These are phyloP conservation scores for Drosophila orena DNA, from an alignment of 1,140 invertebrate species.

Conservation along the genomic window DNA sequence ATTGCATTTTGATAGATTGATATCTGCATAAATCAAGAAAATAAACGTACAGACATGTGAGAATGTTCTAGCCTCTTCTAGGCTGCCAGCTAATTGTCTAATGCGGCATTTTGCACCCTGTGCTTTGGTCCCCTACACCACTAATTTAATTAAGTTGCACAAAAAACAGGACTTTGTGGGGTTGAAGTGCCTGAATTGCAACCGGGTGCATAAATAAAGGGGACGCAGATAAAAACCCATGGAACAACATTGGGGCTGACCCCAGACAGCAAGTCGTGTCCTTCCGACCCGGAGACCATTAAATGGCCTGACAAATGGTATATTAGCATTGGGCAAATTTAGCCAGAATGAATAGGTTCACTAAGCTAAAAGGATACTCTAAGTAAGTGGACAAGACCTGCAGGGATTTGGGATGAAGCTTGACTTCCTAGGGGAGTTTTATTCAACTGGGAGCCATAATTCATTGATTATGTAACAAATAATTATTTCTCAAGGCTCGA, in stretches of 20 bases:
- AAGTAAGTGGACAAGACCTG: neutral
- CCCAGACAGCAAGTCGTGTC: slow-evolving; percentile 30
- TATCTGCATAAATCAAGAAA: neutral
- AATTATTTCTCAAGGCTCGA: neutral
- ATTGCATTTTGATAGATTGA: slow-evolving; percentile 41
- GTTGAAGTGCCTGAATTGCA: slow-evolving; percentile 32
- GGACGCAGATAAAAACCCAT: slow-evolving; percentile 59
- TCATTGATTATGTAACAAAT: too few species aligned
- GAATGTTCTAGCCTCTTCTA: slow-evolving; percentile 8
- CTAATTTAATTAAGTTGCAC: slow-evolving; percentile 67
- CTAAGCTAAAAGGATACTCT: neutral
- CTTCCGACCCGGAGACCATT: slow-evolving; percentile 48
- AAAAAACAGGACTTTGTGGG: slow-evolving; percentile 39
- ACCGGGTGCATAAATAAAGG: slow-evolving; percentile 70
- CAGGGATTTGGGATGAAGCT: neutral
- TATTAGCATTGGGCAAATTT: slow-evolving; percentile 63
- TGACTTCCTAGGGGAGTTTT: neutral
- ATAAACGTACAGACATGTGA: slow-evolving; percentile 19
- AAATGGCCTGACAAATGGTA: slow-evolving; percentile 62
- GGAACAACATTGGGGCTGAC: slow-evolving; percentile 50
- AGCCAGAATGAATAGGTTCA: slow-evolving; percentile 15
- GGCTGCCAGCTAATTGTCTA: slow-evolving; percentile 46
- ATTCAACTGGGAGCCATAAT: neutral
- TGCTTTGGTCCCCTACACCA: neutral
- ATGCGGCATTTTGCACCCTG: slow-evolving; percentile 30